Evolutionary conservation across 2,113 vertebrate genomes (phyloP), one percentile per base, ranked within the genome.

Genomic region (Lasiurus borealis): DNA sequence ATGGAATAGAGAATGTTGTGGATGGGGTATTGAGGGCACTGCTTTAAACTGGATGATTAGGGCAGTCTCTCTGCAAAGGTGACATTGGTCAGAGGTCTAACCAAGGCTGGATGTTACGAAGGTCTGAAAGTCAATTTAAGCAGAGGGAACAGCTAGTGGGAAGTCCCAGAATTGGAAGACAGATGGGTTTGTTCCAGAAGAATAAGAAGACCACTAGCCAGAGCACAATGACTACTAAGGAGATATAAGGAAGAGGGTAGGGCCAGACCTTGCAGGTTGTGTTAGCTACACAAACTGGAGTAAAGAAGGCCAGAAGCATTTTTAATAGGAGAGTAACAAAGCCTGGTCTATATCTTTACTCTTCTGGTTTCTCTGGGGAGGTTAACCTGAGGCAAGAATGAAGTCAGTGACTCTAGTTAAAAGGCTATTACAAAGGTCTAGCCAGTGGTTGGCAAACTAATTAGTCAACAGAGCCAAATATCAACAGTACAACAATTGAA

Each of bases 1-100:
- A 52, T 52, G 19, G 14, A 3, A 52, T 4, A n/a, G 4, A 71
- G 29, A 73, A 81, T 3, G 31, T 54, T 76, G 23, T 29, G 46
- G 16, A 16, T 1, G 4, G 66, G 16, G 21, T 1, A 1, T 10
- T 62, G 8, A 76, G 59, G 7, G 3, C 0, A 12, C 19, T 44
- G 46, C 19, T 94, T 81, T 59, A 46, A n/a, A 48, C 2, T 10
- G 15, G 25, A 64, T 54, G 3, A 7, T 34, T 5, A 25, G 15
- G 14, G 9, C 25, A 54, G n/a, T 21, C 52, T 77, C 31, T 72
- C 34, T 18, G n/a, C 34, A 76, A 44, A 90, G 5, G 31, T 48
- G 50, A 44, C 18, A 6, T 46, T 46, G 57, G 34, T 18, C 5
- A 29, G 16, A 69, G 31, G 25, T 48, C 34, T 64, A 52, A 76